Conservation (phyloP, 2,888 invertebrate genomes). For the Mimachlamys varia region DNA sequence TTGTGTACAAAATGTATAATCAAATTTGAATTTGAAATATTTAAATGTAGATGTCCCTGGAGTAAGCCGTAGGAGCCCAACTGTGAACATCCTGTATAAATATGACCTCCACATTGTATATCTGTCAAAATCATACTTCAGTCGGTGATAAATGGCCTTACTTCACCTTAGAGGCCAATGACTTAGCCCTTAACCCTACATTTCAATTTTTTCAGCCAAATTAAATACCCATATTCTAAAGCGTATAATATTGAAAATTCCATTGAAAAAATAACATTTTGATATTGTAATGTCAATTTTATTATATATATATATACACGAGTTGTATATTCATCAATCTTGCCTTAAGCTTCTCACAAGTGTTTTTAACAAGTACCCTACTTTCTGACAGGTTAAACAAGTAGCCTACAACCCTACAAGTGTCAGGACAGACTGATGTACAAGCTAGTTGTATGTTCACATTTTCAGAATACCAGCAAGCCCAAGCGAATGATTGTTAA, state of each 20-base stretch:
- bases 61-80: not conserved
- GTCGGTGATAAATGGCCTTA: not conserved
- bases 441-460: not conserved
- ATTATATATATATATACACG: not conserved
- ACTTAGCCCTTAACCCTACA: not conserved
- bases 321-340: not conserved
- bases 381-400: not conserved
- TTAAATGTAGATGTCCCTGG: not conserved
- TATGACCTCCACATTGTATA: conserved; percentile 21
- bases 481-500: conserved; percentile 14
- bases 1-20: not conserved
- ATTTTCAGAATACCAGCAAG: conserved; percentile 25
- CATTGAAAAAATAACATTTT: not conserved
- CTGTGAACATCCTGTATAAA: conserved; percentile 2
- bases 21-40: conserved; percentile 10
- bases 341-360: not conserved
- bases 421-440: not conserved
- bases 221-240: not conserved
- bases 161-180: conserved; percentile 23
- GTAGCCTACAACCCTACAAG: not conserved
- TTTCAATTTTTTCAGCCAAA: conserved; percentile 25
- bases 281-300: not conserved
- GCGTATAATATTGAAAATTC: not conserved
- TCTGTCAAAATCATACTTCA: not conserved
- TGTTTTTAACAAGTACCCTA: not conserved